Percentiles rank a stretch among this genome's conserved stretches.
Evolutionary conservation across 2,113 vertebrate species (phyloP).

Genomic region (Aegotheles bennettii): DNA sequence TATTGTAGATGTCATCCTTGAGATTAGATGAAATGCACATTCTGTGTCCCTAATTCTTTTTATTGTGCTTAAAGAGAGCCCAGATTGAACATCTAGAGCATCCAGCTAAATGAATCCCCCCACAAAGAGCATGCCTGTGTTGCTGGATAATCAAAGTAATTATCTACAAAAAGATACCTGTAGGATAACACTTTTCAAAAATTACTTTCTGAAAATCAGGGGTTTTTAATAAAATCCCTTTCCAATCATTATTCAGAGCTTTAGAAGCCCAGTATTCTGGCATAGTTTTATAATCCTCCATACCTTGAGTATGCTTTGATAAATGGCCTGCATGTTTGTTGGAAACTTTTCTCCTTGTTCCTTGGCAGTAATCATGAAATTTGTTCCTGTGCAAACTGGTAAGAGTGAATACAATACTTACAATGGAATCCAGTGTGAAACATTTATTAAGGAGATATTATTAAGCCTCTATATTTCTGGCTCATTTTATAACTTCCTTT

Average conservation of each 20-base stretch:
- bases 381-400: background rate
- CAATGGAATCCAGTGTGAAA: conserved; percentile 9
- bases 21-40: background rate
- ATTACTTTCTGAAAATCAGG: background rate
- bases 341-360: background rate
- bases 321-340: background rate
- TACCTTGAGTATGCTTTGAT: background rate
- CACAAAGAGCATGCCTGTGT: rapidly evolving
- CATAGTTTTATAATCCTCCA: background rate
- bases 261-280: background rate
- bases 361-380: background rate
- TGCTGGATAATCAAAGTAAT: background rate
- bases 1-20: background rate
- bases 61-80: background rate
- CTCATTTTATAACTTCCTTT: conserved; percentile 37
- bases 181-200: background rate
- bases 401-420: background rate
- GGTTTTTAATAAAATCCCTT: background rate
- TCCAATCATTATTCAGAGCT: background rate
- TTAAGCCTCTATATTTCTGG: background rate
- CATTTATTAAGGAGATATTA: background rate
- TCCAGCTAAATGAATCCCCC: background rate
- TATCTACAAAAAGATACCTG: background rate
- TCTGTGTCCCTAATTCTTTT: background rate
- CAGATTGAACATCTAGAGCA: background rate